Conservation (phyloP, 2,797 vertebrate genomes). For the Hylomyscus alleni region DNA sequence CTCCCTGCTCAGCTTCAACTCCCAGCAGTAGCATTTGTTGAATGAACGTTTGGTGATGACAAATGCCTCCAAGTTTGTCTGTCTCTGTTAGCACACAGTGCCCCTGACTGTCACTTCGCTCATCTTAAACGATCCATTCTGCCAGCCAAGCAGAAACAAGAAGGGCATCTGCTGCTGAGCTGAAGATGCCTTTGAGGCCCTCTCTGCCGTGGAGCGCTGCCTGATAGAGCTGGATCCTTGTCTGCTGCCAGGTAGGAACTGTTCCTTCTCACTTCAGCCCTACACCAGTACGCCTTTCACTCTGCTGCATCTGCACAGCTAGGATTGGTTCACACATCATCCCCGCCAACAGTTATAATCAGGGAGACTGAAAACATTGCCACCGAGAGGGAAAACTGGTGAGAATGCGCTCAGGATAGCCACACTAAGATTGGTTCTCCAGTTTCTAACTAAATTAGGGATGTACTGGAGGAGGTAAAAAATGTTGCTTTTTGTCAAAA, state of each 20-base stretch:
- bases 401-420: conserved; percentile 39
- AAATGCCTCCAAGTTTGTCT: conserved; percentile 41
- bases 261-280: conserved; percentile 86
- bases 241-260: conserved; percentile 84
- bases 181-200: conserved; percentile 76
- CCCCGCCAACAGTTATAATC: conserved; percentile 82
- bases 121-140: conserved; percentile 80
- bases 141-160: conserved; percentile 85
- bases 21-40: background rate
- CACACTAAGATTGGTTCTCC: conserved; percentile 39
- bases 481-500: conserved; percentile 52
- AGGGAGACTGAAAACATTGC: conserved; percentile 78
- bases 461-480: background rate
- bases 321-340: conserved; percentile 86
- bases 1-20: background rate
- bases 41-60: conserved; percentile 32
- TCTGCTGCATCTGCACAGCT: conserved; percentile 86
- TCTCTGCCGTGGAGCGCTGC: conserved; percentile 76
- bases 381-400: conserved; percentile 65
- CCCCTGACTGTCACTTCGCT: conserved; percentile 78
- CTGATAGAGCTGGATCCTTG: conserved; percentile 75
- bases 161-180: conserved; percentile 83
- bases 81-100: conserved; percentile 64
- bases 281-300: conserved; percentile 85
- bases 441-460: conserved; percentile 49